These are phyloP conservation scores for Circaetus cinerascens DNA, from an alignment of 2,113 vertebrate genomes.

Conservation along the genomic window DNA sequence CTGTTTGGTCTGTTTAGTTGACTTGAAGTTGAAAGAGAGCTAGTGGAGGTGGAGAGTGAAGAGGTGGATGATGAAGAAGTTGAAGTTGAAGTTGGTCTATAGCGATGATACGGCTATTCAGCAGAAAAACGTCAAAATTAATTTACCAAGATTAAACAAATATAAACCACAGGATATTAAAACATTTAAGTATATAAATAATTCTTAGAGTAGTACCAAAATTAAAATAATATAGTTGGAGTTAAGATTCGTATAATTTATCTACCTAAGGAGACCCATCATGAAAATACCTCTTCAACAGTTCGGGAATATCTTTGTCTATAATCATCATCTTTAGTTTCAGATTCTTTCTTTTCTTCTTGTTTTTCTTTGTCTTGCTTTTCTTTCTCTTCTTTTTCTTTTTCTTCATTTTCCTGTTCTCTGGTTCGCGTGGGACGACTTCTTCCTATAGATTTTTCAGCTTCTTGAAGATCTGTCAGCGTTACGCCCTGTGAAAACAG, in stretches of 20 bases:
- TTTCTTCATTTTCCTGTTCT: constrained; percentile 93
- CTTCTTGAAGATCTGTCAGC: constrained; percentile 96
- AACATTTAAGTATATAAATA: neutral
- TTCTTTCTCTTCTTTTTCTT: constrained; percentile 90
- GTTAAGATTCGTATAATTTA: constrained; percentile 4
- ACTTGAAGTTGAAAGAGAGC: constrained; percentile 81
- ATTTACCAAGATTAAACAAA: neutral
- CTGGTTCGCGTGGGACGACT: constrained; percentile 84
- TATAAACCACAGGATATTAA: neutral
- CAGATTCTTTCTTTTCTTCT: constrained; percentile 91
- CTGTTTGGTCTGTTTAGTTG: constrained; percentile 85
- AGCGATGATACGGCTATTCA: constrained; percentile 82
- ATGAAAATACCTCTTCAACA: constrained; percentile 86
- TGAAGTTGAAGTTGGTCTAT: constrained; percentile 82
- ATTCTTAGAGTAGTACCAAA: neutral
- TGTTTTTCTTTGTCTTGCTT: constrained; percentile 95
- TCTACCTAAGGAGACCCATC: constrained; percentile 16
- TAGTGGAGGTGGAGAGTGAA: constrained; percentile 79
- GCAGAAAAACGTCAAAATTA: constrained; percentile 40
- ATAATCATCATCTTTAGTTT: constrained; percentile 93
- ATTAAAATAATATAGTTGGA: neutral
- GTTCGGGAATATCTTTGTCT: constrained; percentile 88
- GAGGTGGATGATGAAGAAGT: constrained; percentile 75
- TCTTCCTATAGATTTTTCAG: constrained; percentile 95
- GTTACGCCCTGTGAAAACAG: constrained; percentile 87